Evolutionary conservation across 1,140 invertebrate species (phyloP).

Genomic region (Stegodyphus mimosarum): DNA sequence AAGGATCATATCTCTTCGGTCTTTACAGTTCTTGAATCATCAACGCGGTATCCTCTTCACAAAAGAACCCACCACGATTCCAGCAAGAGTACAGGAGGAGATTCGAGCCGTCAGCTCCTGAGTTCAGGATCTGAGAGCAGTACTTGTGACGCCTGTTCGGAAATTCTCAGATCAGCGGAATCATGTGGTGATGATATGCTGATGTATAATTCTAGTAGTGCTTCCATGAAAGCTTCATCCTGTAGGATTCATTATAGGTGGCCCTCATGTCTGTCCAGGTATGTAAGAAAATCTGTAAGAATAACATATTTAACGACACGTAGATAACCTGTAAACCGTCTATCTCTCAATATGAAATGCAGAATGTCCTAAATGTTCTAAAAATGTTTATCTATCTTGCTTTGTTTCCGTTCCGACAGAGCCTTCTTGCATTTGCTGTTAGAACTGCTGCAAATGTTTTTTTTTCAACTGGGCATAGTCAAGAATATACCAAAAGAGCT

Average conservation of each 20-base stretch:
- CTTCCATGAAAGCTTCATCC: conserved; percentile 41
- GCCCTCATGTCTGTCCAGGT: conserved; percentile 54
- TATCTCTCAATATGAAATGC: background rate
- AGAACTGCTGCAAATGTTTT: no score
- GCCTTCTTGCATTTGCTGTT: no score
- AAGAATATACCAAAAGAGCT: no score
- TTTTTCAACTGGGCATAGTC: no score
- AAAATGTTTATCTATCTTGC: background rate
- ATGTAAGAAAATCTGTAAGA: background rate
- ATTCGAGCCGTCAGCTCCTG: conserved; percentile 28
- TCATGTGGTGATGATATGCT: conserved; percentile 6
- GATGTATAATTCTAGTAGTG: background rate
- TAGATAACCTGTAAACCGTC: background rate
- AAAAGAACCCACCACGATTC: conserved; percentile 27
- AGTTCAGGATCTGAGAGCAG: conserved; percentile 56
- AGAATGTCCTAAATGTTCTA: background rate
- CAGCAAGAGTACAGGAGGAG: conserved; percentile 5
- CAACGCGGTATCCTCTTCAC: conserved; percentile 42
- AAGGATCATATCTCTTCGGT: background rate
- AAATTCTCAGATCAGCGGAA: conserved; percentile 32
- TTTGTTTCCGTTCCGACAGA: no score
- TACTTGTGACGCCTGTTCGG: conserved; percentile 60
- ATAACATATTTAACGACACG: background rate
- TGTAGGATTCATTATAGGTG: conserved; percentile 58
- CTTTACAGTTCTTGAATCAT: conserved; percentile 49